phyloP scores from a whole-genome alignment of 2,113 vertebrate genomes.

The Spizaetus ornatus region DNA sequence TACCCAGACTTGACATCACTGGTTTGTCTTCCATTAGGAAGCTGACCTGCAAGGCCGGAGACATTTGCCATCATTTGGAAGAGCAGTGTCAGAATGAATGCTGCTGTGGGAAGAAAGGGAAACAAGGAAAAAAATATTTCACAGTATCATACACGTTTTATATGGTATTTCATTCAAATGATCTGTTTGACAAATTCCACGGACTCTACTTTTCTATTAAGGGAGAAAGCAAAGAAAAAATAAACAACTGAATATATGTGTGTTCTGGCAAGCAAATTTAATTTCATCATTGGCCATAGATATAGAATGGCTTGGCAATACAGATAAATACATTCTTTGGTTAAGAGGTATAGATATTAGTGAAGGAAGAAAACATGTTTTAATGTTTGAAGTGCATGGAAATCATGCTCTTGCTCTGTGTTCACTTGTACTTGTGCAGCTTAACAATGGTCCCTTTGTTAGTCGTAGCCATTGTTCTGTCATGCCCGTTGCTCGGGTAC shows the following conservation, averaged over 20 bases:
- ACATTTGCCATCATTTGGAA: not conserved
- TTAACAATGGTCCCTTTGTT: not conserved
- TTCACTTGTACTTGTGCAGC: not conserved
- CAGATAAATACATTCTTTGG: not conserved
- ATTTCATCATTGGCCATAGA: not conserved
- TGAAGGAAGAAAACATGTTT: not conserved
- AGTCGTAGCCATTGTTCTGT: not conserved
- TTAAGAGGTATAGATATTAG: not conserved
- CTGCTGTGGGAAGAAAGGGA: not conserved
- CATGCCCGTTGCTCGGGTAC: not conserved
- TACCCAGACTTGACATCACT: not conserved
- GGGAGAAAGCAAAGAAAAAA: not conserved
- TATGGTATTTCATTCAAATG: not conserved
- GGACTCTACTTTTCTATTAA: not conserved
- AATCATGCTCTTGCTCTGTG: not conserved
- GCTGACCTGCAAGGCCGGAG: not conserved
- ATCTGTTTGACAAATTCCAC: not conserved
- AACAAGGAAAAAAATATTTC: not conserved
- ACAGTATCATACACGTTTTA: accelerated
- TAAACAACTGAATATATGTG: not conserved
- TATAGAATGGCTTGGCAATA: not conserved
- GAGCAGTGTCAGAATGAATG: not conserved
- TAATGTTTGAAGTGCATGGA: not conserved
- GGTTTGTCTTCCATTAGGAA: not conserved
- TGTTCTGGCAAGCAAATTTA: not conserved